Conservation (phyloP, 2,113 vertebrate genomes). For the Plestiodon gilberti region DNA sequence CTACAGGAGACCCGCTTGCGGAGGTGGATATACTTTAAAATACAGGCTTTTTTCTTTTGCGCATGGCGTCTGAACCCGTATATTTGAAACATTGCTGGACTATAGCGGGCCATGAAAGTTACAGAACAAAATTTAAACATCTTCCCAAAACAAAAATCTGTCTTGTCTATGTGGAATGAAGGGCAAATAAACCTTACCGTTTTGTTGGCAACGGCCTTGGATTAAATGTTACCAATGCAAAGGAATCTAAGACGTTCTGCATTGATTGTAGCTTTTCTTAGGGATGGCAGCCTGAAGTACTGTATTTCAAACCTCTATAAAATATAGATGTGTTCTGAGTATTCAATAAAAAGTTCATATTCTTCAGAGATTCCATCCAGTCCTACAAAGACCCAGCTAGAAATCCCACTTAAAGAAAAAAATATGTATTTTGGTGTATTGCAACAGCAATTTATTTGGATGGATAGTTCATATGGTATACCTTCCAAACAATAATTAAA, state of each 20-base stretch:
- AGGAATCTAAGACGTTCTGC: conserved; percentile 22
- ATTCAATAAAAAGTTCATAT: background rate
- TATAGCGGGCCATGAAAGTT: no score
- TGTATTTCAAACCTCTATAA: conserved; percentile 15
- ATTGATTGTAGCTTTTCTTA: background rate
- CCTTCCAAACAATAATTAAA: background rate
- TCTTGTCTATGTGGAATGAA: conserved; percentile 39
- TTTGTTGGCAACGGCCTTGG: conserved; percentile 25
- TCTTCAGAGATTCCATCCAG: background rate
- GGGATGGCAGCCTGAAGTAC: conserved; percentile 11
- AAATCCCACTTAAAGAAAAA: background rate
- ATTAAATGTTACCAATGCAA: conserved; percentile 17
- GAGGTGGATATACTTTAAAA: no score
- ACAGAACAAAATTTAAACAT: no score
- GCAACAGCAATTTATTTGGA: background rate
- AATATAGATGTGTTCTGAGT: background rate
- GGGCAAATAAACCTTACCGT: conserved; percentile 34
- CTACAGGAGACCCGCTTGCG: no score
- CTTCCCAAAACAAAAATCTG: conserved; percentile 51
- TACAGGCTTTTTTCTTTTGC: no score
- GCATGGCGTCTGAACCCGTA: no score
- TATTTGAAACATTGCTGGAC: no score
- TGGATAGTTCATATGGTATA: background rate
- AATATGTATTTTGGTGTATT: background rate
- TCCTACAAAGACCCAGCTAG: background rate